Conservation (phyloP, 2,113 vertebrate genomes). For the Panthera leo region DNA sequence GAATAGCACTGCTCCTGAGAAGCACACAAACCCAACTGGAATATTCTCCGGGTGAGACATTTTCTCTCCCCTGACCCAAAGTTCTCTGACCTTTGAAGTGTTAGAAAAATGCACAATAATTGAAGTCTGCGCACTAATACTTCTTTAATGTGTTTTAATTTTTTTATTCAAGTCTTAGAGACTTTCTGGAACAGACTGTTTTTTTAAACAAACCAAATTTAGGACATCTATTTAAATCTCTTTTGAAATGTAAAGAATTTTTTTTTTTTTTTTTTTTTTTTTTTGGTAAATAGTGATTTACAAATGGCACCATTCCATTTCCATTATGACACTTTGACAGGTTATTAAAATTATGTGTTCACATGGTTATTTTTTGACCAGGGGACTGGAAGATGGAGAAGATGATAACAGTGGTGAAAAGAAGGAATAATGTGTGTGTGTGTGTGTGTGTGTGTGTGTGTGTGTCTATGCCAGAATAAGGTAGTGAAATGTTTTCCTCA, state of each 20-base stretch:
- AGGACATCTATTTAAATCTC: conserved; percentile 48
- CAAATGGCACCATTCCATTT: conserved; percentile 28
- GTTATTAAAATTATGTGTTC: not conserved
- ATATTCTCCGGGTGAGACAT: not conserved
- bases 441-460: not conserved
- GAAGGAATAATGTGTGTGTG: not conserved
- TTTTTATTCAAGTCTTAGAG: conserved; percentile 16
- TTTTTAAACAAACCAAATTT: conserved; percentile 37
- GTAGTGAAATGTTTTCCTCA: not conserved
- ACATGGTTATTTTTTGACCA: not conserved
- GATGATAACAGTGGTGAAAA: not conserved
- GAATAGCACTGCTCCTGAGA: not conserved
- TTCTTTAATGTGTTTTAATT: not conserved
- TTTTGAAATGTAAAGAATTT: conserved; percentile 37
- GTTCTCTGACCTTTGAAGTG: not conserved
- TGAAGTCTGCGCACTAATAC: not conserved
- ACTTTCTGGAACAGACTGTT: conserved; percentile 38
- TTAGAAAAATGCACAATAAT: not conserved
- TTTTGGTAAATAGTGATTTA: conserved; percentile 27
- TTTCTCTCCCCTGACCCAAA: not conserved
- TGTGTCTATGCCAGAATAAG: not conserved
- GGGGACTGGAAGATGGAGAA: not conserved
- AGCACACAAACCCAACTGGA: not conserved
- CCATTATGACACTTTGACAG: not conserved
- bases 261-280: not conserved